Percentiles rank a stretch among this genome's conserved stretches.
These are phyloP conservation scores for Selenia dentaria DNA, from an alignment of 2,888 invertebrate genomes.

Conservation along the genomic window DNA sequence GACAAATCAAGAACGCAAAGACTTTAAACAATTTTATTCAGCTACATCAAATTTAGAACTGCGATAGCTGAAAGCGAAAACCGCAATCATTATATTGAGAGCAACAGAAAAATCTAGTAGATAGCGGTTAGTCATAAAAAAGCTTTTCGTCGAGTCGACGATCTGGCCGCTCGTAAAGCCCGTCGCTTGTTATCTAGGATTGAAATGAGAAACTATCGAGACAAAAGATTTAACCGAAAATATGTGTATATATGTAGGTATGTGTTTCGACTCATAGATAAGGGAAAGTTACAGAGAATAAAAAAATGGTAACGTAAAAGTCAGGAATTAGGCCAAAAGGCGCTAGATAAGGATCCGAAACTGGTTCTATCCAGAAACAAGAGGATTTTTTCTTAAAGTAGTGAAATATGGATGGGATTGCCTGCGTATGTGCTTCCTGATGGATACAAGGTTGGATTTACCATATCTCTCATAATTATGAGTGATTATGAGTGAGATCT, in stretches of 20 bases:
- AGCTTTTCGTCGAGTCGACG: conserved; percentile 43
- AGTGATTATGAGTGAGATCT: no score
- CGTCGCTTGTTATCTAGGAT: conserved; percentile 57
- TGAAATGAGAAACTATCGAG: conserved; percentile 40
- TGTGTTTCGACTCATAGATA: no score
- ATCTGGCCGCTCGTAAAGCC: conserved; percentile 62
- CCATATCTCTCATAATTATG: no score
- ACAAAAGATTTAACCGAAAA: conserved; percentile 18
- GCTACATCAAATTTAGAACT: conserved; percentile 26
- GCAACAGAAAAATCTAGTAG: conserved; percentile 41
- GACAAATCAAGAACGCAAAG: conserved; percentile 21
- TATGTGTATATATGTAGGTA: neutral
- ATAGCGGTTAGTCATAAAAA: conserved; percentile 37
- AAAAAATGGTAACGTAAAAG: no score
- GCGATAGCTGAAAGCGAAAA: conserved; percentile 26
- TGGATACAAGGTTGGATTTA: no score
- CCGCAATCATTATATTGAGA: conserved; percentile 33
- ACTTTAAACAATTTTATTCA: conserved; percentile 24
- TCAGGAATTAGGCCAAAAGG: no score
- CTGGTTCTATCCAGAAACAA: no score
- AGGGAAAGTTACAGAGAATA: no score
- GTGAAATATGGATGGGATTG: no score
- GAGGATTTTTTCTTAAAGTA: no score
- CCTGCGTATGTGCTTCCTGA: no score
- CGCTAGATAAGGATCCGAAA: no score